Percentiles rank a stretch among this genome's conserved stretches.
These are phyloP conservation scores for Spea multiplicata DNA, from an alignment of 2,113 vertebrate genomes.

Conservation along the genomic window DNA sequence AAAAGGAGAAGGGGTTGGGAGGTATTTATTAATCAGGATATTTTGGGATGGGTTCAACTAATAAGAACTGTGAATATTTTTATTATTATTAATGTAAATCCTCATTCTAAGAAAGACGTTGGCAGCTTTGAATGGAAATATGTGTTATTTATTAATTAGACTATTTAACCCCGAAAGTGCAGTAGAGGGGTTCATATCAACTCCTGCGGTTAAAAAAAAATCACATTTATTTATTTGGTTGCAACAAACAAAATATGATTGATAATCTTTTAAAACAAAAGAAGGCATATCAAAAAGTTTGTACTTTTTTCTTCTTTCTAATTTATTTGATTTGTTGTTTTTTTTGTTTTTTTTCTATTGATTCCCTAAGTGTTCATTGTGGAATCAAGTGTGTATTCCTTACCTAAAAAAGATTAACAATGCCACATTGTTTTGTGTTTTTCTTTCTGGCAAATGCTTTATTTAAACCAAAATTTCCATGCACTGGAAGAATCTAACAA, in stretches of 20 bases:
- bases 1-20: conserved; percentile 38
- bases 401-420: background rate
- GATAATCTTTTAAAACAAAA: conserved; percentile 4
- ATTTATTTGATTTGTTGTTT: conserved; percentile 6
- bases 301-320: background rate
- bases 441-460: conserved; percentile 6
- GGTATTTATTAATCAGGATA: conserved; percentile 36
- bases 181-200: conserved; percentile 11
- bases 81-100: conserved; percentile 48
- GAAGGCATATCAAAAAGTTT: conserved; percentile 24
- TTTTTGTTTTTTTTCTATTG: conserved; percentile 1
- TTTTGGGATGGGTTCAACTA: conserved; percentile 30
- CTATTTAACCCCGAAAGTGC: conserved; percentile 34
- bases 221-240: conserved; percentile 38
- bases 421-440: background rate
- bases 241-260: background rate
- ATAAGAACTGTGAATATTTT: conserved; percentile 49
- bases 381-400: background rate
- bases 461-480: background rate
- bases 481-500: background rate
- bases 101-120: conserved; percentile 43
- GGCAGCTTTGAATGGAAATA: conserved; percentile 61
- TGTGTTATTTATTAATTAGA: conserved; percentile 45
- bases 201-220: conserved; percentile 22
- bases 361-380: no score